Percentiles rank a stretch among this genome's conserved stretches.
Conservation (phyloP, 2,888 invertebrate species). For the Desoria tigrina region DNA sequence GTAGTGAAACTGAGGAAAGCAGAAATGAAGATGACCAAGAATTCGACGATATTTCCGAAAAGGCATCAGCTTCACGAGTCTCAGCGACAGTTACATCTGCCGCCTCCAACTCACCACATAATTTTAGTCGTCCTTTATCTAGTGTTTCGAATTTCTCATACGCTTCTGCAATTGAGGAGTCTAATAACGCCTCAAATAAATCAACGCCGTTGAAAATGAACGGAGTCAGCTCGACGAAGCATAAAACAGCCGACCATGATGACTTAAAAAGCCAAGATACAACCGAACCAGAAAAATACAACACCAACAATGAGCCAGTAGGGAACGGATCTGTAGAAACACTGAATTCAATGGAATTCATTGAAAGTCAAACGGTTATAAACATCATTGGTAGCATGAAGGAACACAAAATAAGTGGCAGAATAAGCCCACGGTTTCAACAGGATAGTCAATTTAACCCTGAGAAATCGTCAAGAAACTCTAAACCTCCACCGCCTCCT, state of each 20-base stretch:
- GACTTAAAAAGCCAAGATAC: conserved; percentile 22
- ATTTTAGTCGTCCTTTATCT: conserved; percentile 42
- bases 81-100: conserved; percentile 40
- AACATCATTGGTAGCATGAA: conserved; percentile 5
- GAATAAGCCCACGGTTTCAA: neutral
- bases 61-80: conserved; percentile 43
- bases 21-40: conserved; percentile 43
- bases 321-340: conserved; percentile 14
- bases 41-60: conserved; percentile 44
- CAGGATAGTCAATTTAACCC: neutral
- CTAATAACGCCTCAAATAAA: conserved; percentile 35
- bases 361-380: neutral
- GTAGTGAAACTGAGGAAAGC: conserved; percentile 31
- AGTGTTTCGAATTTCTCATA: conserved; percentile 47
- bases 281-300: conserved; percentile 25
- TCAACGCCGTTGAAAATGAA: conserved; percentile 43
- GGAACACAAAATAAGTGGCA: neutral
- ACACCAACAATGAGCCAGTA: neutral
- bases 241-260: conserved; percentile 24
- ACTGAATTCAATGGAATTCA: conserved; percentile 13
- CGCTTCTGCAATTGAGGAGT: conserved; percentile 37
- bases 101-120: conserved; percentile 41
- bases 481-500: conserved; percentile 13
- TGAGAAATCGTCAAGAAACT: neutral
- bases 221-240: conserved; percentile 33